A percentile compares a stretch with the other conserved stretches of the same genome.
Evolutionary conservation across 37 sponge, comb jelly and placozoan species (phyloP).

Genomic region (Cliona cf. orientalis): DNA sequence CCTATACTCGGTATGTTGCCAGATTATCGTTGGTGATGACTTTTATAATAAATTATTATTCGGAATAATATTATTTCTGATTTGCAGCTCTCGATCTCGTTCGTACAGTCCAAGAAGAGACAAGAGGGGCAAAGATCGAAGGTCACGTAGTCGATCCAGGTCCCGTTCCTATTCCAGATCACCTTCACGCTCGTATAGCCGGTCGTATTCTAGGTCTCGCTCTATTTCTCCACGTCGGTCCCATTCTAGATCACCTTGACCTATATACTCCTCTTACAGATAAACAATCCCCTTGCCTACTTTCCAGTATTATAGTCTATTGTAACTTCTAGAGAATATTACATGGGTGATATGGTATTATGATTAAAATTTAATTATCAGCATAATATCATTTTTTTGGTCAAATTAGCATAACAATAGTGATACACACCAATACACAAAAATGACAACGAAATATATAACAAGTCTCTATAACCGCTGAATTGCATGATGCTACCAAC

Average conservation of each 20-base stretch:
- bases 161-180: slow-evolving; percentile 40
- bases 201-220: slow-evolving; percentile 31
- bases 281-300: background rate
- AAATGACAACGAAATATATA: no score
- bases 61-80: background rate
- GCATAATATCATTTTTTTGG: no score
- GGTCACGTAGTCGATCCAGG: slow-evolving; percentile 5
- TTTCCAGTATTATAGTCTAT: background rate
- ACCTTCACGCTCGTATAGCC: slow-evolving; percentile 22
- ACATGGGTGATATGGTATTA: background rate
- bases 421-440: no score
- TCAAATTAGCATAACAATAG: no score
- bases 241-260: background rate
- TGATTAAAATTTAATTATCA: background rate
- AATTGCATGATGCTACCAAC: no score
- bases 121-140: background rate
- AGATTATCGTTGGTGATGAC: no score
- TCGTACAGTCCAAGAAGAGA: slow-evolving; percentile 21
- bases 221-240: slow-evolving; percentile 19
- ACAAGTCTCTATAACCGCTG: no score
- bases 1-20: no score
- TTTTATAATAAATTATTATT: no score
- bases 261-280: background rate
- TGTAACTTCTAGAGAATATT: background rate
- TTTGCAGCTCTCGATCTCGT: slow-evolving; percentile 10